Base-by-base conservation (phyloP, 2,113 vertebrate species). In the Ardeotis arabs region DNA sequence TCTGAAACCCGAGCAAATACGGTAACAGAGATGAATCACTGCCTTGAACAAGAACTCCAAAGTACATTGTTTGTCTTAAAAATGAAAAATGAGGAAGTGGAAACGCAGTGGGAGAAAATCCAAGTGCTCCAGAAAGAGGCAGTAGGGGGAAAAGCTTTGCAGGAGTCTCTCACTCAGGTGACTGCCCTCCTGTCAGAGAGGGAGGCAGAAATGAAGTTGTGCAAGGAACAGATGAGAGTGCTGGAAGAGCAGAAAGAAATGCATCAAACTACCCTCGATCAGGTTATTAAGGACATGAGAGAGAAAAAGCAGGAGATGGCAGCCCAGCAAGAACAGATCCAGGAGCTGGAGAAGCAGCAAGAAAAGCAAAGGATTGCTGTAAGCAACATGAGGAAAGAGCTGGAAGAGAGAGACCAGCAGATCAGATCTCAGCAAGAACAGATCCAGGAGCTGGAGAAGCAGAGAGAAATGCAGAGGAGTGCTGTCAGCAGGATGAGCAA, bases 41-140 rank as follows among this genome's bases (percentile, higher is more conserved):
- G 67, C 59, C 96, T 98, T 31, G 95, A 98, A 85, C 96, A 98
- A 92, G 97, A 98, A 62, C 97, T 98, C 67, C 93, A 96, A 37
- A 92, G 28, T 0, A 44, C 88, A 4, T 66, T 95, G 20, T 97
- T 97, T 9, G 41, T 96, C 33, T 95, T 98, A 70, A 97, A 91
- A 94, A 84, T 94, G 29, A 98, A 98, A 96, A 93, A 52, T 3
- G 94, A 98, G 24, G 97, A 98, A 56, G 37, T 93, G 9, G 93
- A 96, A 81, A 95, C 31, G 9, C 97, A 98, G 12, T 45, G 62
- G 8, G 93, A 96, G 76, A 93, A 93, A 96, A 92, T 98, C 22
- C 94, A 96, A 66, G 66, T 92, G 74, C 84, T 98, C 28, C 93
- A 97, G 59, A 96, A 97, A 81, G 97, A 98, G 44, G 83, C 92